A percentile compares a stretch with the other conserved stretches of the same genome.
These are phyloP conservation scores for Zosterops hypoxanthus DNA, from an alignment of 2,113 vertebrate species.

Conservation along the genomic window DNA sequence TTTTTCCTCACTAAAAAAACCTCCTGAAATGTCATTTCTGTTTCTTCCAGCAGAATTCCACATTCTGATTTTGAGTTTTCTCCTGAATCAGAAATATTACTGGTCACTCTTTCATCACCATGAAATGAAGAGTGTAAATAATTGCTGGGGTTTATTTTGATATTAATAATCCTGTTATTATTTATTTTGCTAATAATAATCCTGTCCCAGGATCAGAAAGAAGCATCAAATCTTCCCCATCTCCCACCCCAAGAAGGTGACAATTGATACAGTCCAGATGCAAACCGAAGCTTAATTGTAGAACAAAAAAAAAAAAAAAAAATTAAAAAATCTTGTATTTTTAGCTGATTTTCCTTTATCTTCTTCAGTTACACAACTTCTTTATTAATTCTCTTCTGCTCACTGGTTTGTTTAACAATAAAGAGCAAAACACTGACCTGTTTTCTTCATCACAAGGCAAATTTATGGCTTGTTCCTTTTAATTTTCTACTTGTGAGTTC, in stretches of 20 bases:
- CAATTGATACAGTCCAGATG: not conserved
- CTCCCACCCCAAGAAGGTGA: not conserved
- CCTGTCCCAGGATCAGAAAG: not conserved
- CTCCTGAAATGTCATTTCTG: not conserved
- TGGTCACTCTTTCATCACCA: rapidly evolving
- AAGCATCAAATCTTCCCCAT: not conserved
- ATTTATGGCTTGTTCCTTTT: not conserved
- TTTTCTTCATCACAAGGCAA: not conserved
- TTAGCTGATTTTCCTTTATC: not conserved
- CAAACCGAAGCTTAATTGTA: not conserved
- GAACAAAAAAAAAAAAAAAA: not conserved
- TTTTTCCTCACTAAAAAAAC: not conserved
- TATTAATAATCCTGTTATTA: too few relatives aligned
- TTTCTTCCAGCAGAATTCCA: not conserved
- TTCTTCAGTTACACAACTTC: not conserved
- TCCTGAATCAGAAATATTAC: not conserved
- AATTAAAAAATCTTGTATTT: not conserved
- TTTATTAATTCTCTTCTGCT: not conserved
- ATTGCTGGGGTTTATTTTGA: not conserved
- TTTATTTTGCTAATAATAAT: too few relatives aligned
- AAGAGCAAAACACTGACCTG: not conserved
- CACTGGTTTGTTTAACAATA: not conserved
- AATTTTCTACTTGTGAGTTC: not conserved
- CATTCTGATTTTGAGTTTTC: not conserved
- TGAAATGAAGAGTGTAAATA: not conserved